Conservation (phyloP, 2,797 vertebrate genomes). For the Eleutherodactylus coqui region DNA sequence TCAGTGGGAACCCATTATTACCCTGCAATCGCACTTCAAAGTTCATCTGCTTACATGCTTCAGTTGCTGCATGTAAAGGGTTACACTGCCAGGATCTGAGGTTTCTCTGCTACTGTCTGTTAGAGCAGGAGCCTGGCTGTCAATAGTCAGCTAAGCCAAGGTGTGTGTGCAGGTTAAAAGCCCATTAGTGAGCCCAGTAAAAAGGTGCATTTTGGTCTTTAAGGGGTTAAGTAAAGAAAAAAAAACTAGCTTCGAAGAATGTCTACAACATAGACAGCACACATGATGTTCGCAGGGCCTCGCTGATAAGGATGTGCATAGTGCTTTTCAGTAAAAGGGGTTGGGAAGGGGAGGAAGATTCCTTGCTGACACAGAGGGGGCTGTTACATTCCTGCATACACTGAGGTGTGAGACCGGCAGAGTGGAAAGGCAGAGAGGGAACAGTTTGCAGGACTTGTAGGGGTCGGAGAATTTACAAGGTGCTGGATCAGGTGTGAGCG, state of each 20-base stretch:
- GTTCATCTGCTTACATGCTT: too few species aligned
- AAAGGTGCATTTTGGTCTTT: too few species aligned
- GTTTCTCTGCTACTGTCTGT: too few species aligned
- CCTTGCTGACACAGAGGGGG: constrained; percentile 58
- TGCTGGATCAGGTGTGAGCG: constrained; percentile 12
- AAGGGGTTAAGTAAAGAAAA: too few species aligned
- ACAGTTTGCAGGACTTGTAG: not conserved
- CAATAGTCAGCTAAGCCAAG: too few species aligned
- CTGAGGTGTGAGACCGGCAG: constrained; percentile 45
- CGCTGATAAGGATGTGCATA: constrained; percentile 16
- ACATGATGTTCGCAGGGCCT: not conserved
- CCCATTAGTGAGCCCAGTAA: too few species aligned
- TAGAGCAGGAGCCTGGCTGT: too few species aligned
- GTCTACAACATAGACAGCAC: not conserved
- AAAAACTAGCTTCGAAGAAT: not conserved
- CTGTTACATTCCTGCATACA: constrained; percentile 58
- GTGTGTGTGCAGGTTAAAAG: too few species aligned
- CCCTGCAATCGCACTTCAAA: too few species aligned
- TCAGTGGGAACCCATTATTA: too few species aligned
- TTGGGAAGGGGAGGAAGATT: constrained; percentile 58
- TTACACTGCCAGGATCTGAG: too few species aligned
- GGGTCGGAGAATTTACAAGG: not conserved
- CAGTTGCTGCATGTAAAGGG: too few species aligned
- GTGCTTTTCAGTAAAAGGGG: constrained; percentile 28
- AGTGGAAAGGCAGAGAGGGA: not conserved